These are phyloP conservation scores for Drosophila virilis DNA, from an alignment of 1,140 invertebrate species.

Conservation along the genomic window DNA sequence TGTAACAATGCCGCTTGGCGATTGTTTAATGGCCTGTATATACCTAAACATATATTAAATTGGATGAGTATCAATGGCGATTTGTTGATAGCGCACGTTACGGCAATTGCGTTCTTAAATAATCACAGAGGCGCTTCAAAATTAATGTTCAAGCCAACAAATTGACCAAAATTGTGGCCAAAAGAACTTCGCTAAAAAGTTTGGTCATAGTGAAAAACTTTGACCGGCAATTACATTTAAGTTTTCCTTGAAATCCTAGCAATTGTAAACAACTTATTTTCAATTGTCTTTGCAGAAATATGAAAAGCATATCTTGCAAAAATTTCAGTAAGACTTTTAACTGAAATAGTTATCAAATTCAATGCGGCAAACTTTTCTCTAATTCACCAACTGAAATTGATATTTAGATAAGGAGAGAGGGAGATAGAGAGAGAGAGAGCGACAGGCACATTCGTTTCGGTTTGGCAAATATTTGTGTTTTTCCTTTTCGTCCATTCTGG, in stretches of 20 bases:
- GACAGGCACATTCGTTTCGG: background rate
- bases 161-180: constrained; percentile 16
- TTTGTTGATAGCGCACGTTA: constrained; percentile 60
- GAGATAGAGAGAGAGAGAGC: background rate
- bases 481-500: background rate
- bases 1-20: constrained; percentile 18
- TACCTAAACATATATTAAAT: constrained; percentile 48
- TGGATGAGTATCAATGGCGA: constrained; percentile 51
- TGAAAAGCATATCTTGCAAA: background rate
- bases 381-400: background rate
- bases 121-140: constrained; percentile 10
- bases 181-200: background rate
- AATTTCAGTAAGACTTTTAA: background rate
- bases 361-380: background rate
- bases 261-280: constrained; percentile 4
- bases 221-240: constrained; percentile 4
- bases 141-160: constrained; percentile 21
- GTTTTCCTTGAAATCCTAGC: background rate
- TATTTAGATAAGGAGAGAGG: background rate
- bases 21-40: constrained; percentile 47
- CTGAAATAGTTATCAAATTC: background rate
- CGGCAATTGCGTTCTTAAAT: constrained; percentile 5
- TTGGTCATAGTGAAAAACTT: background rate
- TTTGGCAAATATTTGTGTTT: constrained; percentile 10
- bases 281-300: background rate